A percentile compares a stretch with the other conserved stretches of the same genome.
These are phyloP conservation scores for Yponomeuta malinellus DNA, from an alignment of 2,888 invertebrate genomes.

Conservation along the genomic window DNA sequence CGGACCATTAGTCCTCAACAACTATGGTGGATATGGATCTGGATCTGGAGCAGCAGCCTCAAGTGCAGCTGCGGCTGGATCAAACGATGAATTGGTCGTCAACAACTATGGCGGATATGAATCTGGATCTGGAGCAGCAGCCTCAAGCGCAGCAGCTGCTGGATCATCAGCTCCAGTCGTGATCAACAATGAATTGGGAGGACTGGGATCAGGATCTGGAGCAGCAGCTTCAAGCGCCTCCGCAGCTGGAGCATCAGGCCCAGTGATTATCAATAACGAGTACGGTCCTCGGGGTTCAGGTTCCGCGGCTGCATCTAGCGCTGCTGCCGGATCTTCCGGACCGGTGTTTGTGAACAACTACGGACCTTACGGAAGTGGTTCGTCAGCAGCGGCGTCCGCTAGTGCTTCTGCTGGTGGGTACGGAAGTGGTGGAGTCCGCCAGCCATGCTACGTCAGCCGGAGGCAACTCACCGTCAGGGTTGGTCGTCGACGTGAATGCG, in stretches of 20 bases:
- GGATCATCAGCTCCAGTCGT: background rate
- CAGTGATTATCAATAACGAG: background rate
- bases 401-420: constrained; percentile 13
- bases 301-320: constrained; percentile 1
- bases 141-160: background rate
- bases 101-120: background rate
- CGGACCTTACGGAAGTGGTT: constrained; percentile 13
- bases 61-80: constrained; percentile 15
- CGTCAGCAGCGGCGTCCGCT: constrained; percentile 16
- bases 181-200: background rate
- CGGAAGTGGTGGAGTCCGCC: constrained; percentile 15
- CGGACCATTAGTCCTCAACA: background rate
- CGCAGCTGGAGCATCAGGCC: background rate
- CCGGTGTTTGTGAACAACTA: background rate
- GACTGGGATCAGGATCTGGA: background rate
- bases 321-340: background rate
- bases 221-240: background rate
- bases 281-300: background rate
- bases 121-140: background rate
- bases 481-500: constrained; percentile 40
- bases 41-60: constrained; percentile 10
- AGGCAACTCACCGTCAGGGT: constrained; percentile 44
- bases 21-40: constrained; percentile 3
- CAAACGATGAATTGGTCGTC: background rate
- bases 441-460: constrained; percentile 18